Conservation (phyloP, 92 coral and sea anemone genomes). For the Porites divaricata region DNA sequence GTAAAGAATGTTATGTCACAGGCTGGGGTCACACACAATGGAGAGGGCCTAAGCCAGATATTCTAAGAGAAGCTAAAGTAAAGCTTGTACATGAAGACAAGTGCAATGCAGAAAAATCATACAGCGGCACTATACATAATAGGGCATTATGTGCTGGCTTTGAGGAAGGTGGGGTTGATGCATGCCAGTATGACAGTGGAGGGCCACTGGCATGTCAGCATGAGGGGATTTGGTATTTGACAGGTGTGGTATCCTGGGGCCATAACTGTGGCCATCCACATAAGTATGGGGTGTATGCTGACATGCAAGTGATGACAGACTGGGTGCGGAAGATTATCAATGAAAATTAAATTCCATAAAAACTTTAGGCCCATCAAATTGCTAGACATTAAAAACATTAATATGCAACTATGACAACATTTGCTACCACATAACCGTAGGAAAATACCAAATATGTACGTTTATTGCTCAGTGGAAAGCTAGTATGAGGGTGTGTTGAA, state of each 20-base stretch:
- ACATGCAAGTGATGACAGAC: constrained; percentile 72
- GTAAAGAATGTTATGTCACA: constrained; percentile 83
- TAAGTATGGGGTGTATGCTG: constrained; percentile 88
- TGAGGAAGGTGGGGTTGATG: constrained; percentile 90
- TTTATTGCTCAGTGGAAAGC: too few species aligned
- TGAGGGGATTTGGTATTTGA: constrained; percentile 85
- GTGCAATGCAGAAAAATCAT: constrained; percentile 71
- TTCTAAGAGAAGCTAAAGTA: constrained; percentile 78
- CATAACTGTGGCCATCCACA: constrained; percentile 79
- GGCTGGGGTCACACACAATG: constrained; percentile 91
- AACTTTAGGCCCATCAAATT: background rate
- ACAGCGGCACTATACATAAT: constrained; percentile 64
- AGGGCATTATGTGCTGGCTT: constrained; percentile 90
- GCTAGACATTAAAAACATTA: background rate
- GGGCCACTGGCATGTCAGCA: constrained; percentile 91
- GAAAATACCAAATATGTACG: too few species aligned
- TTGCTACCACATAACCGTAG: too few species aligned
- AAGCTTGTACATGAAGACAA: constrained; percentile 70
- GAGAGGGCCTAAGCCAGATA: constrained; percentile 77
- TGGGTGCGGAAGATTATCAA: constrained; percentile 69
- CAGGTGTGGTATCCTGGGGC: constrained; percentile 94
- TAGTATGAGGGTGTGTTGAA: too few species aligned
- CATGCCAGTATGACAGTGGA: constrained; percentile 91
- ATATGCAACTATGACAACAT: too few species aligned
- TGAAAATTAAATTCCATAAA: background rate